Base-by-base conservation (phyloP, 2,797 vertebrate genomes). In the Hypotaenidia okinawae region DNA sequence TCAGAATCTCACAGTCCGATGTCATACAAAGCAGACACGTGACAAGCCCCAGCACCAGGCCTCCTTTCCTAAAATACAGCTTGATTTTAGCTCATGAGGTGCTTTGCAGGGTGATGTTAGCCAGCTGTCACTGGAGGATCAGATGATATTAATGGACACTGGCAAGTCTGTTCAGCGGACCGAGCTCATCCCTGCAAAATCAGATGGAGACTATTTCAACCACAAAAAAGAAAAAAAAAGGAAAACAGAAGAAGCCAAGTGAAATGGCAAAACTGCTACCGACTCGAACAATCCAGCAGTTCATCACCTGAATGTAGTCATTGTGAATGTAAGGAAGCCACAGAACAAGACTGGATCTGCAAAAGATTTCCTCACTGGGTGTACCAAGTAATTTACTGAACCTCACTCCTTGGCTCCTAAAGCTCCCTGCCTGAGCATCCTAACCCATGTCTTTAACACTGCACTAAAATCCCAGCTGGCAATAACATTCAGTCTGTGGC, bases 141-240 rank as follows among this genome's bases (percentile, higher is more conserved):
- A 45, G 87, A 84, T 91, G 62, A 94, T 94, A 84, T 82, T 96
- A 82, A 96, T 87, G 77, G 43, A 67, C 96, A 79, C 69, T 94
- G 95, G 83, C 63, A 25, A 22, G 47, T 69, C 89, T 88, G 5
- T 52, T 94, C 91, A 94, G 70, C 0, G 0, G 91, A 55, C 39
- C 91, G 87, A 95, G 84, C 73, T 93, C 89, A 93, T 76, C 73
- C 22, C 25, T 82, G 69, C 47, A 79, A 74, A 91, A 93, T 96
- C 85, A 74, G 62, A 78, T 17, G 51, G 51, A 86, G 43, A 45
- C 43, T 32, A 17, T 84, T 94, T 84, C 76, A 79, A 82, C 88
- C 11, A 59, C 43, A 45, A 45, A 45, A 45, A 43, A 17, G 69
- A 62, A 74, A 95, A 90, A 13, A 74, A 95, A 90, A 13, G 63